phyloP scores from a whole-genome alignment of 2,113 vertebrate genomes.

The Melanostigma gelatinosum region DNA sequence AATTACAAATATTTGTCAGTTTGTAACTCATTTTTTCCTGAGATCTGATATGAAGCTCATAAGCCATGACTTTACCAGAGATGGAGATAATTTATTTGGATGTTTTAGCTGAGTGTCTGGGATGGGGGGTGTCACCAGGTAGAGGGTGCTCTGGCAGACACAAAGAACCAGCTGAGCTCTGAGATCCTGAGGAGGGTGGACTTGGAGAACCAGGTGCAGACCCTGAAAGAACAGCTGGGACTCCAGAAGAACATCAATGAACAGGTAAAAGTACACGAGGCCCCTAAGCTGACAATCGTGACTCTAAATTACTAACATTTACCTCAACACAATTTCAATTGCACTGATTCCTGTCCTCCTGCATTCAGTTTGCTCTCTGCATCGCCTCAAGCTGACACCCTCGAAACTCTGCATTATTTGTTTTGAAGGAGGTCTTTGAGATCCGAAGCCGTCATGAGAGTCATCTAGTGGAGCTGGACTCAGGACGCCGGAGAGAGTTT shows the following conservation, averaged over 20 bases:
- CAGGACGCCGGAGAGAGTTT: conserved; percentile 79
- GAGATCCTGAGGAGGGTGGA: conserved; percentile 85
- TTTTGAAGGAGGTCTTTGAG: conserved; percentile 82
- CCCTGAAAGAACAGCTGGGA: conserved; percentile 83
- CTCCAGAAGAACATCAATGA: conserved; percentile 85
- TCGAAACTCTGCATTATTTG: not conserved
- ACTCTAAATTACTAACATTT: not conserved
- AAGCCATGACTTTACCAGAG: not conserved
- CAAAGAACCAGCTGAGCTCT: conserved; percentile 82
- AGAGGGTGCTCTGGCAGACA: conserved; percentile 71
- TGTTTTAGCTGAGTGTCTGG: not conserved
- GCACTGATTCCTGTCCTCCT: not conserved
- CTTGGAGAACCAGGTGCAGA: conserved; percentile 86
- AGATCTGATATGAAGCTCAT: not conserved
- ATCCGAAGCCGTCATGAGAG: conserved; percentile 80
- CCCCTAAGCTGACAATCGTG: not conserved
- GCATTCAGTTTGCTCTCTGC: too few species aligned
- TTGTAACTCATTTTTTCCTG: too few species aligned
- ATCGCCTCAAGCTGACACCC: not conserved
- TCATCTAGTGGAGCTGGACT: conserved; percentile 83
- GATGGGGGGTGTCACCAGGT: conserved; percentile 60
- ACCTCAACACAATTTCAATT: too few species aligned
- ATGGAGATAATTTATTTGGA: not conserved
- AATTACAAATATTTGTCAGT: too few species aligned
- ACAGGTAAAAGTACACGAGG: conserved; percentile 72